Evolutionary conservation across 2,113 vertebrate species (phyloP).

Genomic region (Melanerpes aurifrons): DNA sequence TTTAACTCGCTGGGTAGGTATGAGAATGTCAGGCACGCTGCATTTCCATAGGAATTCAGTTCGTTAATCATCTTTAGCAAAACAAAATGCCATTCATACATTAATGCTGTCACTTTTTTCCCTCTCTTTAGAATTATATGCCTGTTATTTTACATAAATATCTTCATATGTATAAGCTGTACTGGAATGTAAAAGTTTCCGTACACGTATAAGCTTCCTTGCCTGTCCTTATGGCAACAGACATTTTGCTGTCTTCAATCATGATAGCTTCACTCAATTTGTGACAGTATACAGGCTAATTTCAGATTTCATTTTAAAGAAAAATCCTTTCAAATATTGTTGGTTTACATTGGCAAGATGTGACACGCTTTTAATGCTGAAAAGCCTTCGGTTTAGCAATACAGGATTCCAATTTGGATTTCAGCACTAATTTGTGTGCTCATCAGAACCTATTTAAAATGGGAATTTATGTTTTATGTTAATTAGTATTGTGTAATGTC

Average conservation of each 20-base stretch:
- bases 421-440: background rate
- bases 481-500: background rate
- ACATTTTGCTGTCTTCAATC: background rate
- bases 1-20: slow-evolving; percentile 35
- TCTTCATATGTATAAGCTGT: background rate
- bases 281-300: background rate
- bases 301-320: background rate
- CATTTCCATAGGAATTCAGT: slow-evolving; percentile 46
- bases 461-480: background rate
- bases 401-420: background rate
- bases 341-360: background rate
- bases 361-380: background rate
- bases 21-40: background rate
- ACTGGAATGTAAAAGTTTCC: background rate
- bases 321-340: background rate
- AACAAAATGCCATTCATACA: slow-evolving; percentile 14
- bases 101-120: slow-evolving; percentile 11
- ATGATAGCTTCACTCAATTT: background rate
- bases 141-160: slow-evolving; percentile 18
- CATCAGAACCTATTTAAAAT: background rate
- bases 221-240: background rate
- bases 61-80: slow-evolving; percentile 40
- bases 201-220: background rate
- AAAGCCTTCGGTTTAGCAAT: background rate
- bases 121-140: slow-evolving; percentile 36